phyloP scores from a whole-genome alignment of 2,888 invertebrate genomes.

The Drosophila putrida region DNA sequence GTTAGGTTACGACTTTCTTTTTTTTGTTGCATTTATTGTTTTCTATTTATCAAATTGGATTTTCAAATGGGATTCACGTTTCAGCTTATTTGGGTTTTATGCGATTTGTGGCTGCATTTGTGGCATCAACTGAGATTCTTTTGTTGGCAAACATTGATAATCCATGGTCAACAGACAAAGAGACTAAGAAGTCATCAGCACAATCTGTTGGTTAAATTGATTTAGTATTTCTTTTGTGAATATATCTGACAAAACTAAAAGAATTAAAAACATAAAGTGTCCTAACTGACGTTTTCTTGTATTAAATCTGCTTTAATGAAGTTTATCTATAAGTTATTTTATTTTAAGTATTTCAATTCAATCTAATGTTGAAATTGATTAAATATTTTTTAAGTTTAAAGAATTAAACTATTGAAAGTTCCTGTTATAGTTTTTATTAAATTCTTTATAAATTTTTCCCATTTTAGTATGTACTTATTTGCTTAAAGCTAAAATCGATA shows the following conservation, averaged over 20 bases:
- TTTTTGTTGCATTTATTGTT: conserved; percentile 70
- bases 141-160: conserved; percentile 55
- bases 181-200: background rate
- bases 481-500: background rate
- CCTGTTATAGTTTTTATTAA: no score
- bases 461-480: background rate
- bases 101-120: conserved; percentile 38
- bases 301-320: no score
- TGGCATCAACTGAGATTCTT: conserved; percentile 50
- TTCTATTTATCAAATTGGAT: conserved; percentile 78
- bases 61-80: conserved; percentile 51
- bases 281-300: no score
- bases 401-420: no score
- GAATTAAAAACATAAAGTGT: no score
- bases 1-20: conserved; percentile 40
- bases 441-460: background rate
- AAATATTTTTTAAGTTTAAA: no score
- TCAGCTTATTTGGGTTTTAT: conserved; percentile 39
- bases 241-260: background rate
- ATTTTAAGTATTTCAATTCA: no score
- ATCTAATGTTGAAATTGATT: no score
- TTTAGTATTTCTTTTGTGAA: background rate
- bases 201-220: background rate
- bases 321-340: no score
- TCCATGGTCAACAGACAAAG: conserved; percentile 18